These are phyloP conservation scores for Scartelaos histophorus DNA, from an alignment of 2,113 vertebrate genomes.

Conservation along the genomic window DNA sequence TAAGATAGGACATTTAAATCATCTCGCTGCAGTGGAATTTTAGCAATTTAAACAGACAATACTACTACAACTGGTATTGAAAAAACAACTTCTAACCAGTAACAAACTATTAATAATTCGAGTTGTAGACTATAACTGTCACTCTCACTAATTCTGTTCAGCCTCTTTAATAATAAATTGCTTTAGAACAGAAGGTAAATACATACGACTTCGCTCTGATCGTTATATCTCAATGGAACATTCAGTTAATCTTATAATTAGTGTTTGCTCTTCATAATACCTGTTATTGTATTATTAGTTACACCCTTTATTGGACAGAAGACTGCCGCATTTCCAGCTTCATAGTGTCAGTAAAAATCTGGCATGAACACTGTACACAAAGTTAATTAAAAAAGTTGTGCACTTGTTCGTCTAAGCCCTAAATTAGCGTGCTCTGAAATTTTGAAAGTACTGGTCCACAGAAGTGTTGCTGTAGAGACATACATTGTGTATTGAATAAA, in stretches of 20 bases:
- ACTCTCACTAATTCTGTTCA: background rate
- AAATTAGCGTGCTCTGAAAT: background rate
- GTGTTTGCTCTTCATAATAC: background rate
- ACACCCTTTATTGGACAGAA: conserved; percentile 47
- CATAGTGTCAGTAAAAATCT: conserved; percentile 4
- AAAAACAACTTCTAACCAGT: too few species aligned
- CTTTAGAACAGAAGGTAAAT: conserved; percentile 7
- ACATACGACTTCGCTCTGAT: background rate
- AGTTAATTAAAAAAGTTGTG: background rate
- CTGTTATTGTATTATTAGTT: conserved; percentile 33
- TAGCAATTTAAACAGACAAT: background rate
- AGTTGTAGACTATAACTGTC: background rate
- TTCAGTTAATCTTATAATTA: conserved; percentile 26
- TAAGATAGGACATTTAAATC: too few species aligned
- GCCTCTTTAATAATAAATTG: conserved; percentile 15
- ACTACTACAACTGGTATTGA: too few species aligned
- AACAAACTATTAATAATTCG: background rate
- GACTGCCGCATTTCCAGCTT: conserved; percentile 13
- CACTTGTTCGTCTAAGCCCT: background rate
- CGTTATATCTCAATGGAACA: background rate
- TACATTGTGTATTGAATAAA: conserved; percentile 57
- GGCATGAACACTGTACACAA: background rate
- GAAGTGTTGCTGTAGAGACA: conserved; percentile 47
- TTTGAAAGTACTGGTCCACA: conserved; percentile 54
- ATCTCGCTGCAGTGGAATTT: too few species aligned